Evolutionary conservation across 2,797 vertebrate genomes (phyloP), one percentile per base, ranked within the genome.

Genomic region (Tachyglossus aculeatus): DNA sequence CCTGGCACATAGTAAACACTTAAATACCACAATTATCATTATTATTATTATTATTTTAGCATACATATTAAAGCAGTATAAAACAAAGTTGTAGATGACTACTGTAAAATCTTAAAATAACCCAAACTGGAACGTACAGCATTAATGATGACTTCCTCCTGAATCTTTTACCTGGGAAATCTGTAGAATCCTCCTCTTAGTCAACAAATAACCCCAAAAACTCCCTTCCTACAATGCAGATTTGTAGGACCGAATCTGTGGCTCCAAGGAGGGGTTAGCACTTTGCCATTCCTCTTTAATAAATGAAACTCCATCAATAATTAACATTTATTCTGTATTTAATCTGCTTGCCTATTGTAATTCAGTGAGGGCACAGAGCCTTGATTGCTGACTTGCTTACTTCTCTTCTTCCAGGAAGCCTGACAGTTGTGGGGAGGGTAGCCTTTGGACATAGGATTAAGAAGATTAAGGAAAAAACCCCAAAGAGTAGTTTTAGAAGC

Each of bases 191-290:
- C 15, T 57, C 0, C 34, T 5, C 2, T 14, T 19, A 16, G 12
- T 32, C 1, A 41, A 27, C 0, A 55, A 77, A 55, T 70, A 2
- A 3, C 68, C n/a, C n/a, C 47, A 45, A 25, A 68, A 53, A 50
- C 43, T 58, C 71, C 10, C 31, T 72, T 73, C 70, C 6, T 11
- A 0, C 2, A 14, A 9, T 1, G 33, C 25, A 54, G 54, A 7
- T 37, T 47, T 47, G 38, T 47, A 22, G 54, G 5, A 56, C 76
- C 51, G 77, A 56, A 43, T 79, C 54, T 51, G 52, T 0, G 1
- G 45, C 44, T 66, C 62, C 54, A 57, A 47, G 58, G 52, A 43
- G 21, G 43, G 5, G 0, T 53, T 77, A 43, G 36, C 37, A 9
- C 36, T 29, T 29, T 60, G 18, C 15, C 10, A 24, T 22, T 36